phyloP scores from a whole-genome alignment of 2,797 vertebrate genomes.

The Monodelphis domestica region DNA sequence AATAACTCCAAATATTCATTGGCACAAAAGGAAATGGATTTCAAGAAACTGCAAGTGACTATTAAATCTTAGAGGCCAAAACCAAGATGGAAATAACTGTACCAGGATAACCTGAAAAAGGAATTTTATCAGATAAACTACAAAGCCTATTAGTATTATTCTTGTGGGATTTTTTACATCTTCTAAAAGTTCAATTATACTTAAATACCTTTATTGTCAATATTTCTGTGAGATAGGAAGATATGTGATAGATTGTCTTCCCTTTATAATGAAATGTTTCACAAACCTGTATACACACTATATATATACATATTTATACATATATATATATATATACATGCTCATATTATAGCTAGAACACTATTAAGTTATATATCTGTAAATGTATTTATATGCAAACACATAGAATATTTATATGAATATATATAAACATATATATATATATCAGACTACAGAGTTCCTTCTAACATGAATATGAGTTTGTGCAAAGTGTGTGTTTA shows the following conservation, averaged over 20 bases:
- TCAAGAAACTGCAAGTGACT: neutral
- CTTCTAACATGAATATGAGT: neutral
- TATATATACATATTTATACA: too few relatives aligned
- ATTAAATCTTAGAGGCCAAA: neutral
- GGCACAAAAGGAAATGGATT: neutral
- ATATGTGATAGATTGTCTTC: neutral
- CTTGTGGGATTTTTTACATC: conserved; percentile 20
- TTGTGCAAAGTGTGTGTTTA: neutral
- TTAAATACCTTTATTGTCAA: conserved; percentile 36
- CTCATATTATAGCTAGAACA: neutral
- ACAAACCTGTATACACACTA: neutral
- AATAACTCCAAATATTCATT: neutral
- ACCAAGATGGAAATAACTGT: conserved; percentile 21
- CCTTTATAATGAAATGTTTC: neutral
- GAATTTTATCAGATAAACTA: conserved; percentile 49
- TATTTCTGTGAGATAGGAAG: conserved; percentile 41
- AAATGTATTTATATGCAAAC: neutral
- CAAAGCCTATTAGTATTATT: conserved; percentile 32
- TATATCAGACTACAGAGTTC: neutral
- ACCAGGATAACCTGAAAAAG: conserved; percentile 12
- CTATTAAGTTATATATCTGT: neutral
- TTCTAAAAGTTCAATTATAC: conserved; percentile 37
- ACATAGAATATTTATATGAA: neutral
- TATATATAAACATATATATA: too few relatives aligned
- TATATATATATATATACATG: neutral